Base-by-base conservation (phyloP, 2,888 invertebrate genomes). In the Hyalella azteca region DNA sequence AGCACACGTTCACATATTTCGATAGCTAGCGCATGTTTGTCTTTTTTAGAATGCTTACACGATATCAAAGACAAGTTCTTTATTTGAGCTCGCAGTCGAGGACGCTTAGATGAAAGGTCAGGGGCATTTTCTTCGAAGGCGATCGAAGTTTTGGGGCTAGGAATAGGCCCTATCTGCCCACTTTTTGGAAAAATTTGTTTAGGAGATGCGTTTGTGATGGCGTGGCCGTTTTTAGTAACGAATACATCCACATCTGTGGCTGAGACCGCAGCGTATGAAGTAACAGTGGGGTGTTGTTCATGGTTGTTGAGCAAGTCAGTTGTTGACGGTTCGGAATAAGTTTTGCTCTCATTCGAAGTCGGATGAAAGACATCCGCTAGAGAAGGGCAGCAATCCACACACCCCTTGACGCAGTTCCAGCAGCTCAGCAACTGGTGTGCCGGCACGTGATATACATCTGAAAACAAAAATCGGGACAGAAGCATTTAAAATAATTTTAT, bases 321-420 rank as follows among this genome's bases (percentile, higher is more conserved):
- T 3, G 54, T 1, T n/a, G n/a, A n/a, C n/a, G n/a, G n/a, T n/a
- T n/a, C n/a, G n/a, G n/a, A n/a, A n/a, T n/a, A n/a, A n/a, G n/a
- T n/a, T n/a, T n/a, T n/a, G n/a, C n/a, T n/a, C 9, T 22, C 26
- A 19, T 54, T 26, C 3, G 54, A 7, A 4, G 54, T 54, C 15
- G 22, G 26, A 22, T 26, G 22, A 13, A 54, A 54, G 29, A 54
- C 54, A 26, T 54, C 54, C 22, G 54, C 54, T 4, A 54, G 13
- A 22, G 54, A 54, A 19, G 59, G 73, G 40, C 79, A 78, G 76
- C 80, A 82, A 2, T 48, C 41, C 39, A 76, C 15, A 13, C 78
- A 77, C 2, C 78, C 80, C 49, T 78, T 78, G n/a, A 80, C 80
- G 49, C 82, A 82, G 39, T 78, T 77, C 82, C 82, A 82, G 32